Evolutionary conservation across 2,888 invertebrate species (phyloP).

Genomic region (Ectobius pallidus): DNA sequence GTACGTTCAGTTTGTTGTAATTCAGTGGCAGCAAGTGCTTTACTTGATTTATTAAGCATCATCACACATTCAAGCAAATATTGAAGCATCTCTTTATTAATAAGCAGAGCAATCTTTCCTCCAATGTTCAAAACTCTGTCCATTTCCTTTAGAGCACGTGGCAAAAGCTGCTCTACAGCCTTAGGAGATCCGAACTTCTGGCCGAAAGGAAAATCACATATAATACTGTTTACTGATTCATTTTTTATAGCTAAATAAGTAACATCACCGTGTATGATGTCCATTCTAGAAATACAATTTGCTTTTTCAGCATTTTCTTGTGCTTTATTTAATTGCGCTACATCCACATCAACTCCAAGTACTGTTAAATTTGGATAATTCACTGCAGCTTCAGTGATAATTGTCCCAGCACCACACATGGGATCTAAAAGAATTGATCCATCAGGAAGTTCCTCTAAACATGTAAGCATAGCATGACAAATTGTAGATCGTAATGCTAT

Average conservation of each 20-base stretch:
- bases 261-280: conserved; percentile 4
- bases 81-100: neutral
- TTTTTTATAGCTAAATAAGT: conserved; percentile 13
- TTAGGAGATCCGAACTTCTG: conserved; percentile 15
- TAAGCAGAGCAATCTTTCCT: conserved; percentile 19
- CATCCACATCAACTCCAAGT: conserved; percentile 18
- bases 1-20: neutral
- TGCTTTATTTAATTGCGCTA: conserved; percentile 11
- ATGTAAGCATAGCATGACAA: conserved; percentile 22
- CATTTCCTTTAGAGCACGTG: neutral
- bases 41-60: neutral
- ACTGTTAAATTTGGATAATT: conserved; percentile 9
- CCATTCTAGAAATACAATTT: neutral
- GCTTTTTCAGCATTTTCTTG: conserved; percentile 13
- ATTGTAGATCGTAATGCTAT: conserved; percentile 21
- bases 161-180: conserved; percentile 17
- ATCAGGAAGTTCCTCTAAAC: neutral
- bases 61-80: neutral
- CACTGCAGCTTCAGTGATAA: conserved; percentile 20
- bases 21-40: too few species aligned
- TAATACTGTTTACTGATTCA: conserved; percentile 12
- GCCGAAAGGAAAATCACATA: conserved; percentile 26
- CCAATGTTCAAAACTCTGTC: conserved; percentile 8
- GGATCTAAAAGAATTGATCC: conserved; percentile 15
- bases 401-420: conserved; percentile 29